A percentile compares a stretch with the other conserved stretches of the same genome.
These are phyloP conservation scores for Pristionchus japonicus DNA, from an alignment of 2,888 invertebrate species.

Conservation along the genomic window DNA sequence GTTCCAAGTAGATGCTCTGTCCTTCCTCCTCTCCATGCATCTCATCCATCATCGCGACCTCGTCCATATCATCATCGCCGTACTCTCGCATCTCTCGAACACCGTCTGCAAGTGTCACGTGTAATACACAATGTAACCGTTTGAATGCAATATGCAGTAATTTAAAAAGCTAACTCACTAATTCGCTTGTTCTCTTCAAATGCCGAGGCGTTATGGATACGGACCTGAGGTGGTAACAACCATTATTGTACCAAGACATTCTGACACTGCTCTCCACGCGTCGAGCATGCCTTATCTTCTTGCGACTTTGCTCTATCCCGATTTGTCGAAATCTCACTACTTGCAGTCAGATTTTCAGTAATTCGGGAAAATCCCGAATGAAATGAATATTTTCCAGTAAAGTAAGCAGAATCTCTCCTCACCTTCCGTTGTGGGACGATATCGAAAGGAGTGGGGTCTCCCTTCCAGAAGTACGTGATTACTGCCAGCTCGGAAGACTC, in stretches of 20 bases:
- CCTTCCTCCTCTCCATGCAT: not conserved
- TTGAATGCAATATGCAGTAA: not conserved
- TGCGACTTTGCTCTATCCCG: not conserved
- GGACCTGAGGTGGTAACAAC: not conserved
- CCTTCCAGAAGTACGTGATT: conserved; percentile 64
- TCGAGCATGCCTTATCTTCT: conserved; percentile 8
- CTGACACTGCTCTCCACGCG: not conserved
- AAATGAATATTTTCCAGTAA: not conserved
- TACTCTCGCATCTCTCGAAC: not conserved
- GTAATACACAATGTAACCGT: not conserved
- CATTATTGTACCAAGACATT: not conserved
- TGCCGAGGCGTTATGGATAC: not conserved
- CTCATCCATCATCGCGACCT: not conserved
- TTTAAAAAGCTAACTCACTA: not conserved
- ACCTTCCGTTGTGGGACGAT: conserved; percentile 49
- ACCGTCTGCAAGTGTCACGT: not conserved
- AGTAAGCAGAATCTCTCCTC: not conserved
- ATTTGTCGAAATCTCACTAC: conserved; percentile 9
- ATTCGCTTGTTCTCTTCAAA: not conserved
- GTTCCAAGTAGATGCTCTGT: not conserved
- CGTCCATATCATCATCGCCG: not conserved
- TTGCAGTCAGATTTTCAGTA: not conserved
- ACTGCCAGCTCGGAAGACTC: conserved; percentile 52
- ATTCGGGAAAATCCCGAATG: not conserved
- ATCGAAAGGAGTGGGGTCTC: conserved; percentile 53